These are phyloP conservation scores for Ramphastos sulfuratus DNA, from an alignment of 2,113 vertebrate genomes.

Conservation along the genomic window DNA sequence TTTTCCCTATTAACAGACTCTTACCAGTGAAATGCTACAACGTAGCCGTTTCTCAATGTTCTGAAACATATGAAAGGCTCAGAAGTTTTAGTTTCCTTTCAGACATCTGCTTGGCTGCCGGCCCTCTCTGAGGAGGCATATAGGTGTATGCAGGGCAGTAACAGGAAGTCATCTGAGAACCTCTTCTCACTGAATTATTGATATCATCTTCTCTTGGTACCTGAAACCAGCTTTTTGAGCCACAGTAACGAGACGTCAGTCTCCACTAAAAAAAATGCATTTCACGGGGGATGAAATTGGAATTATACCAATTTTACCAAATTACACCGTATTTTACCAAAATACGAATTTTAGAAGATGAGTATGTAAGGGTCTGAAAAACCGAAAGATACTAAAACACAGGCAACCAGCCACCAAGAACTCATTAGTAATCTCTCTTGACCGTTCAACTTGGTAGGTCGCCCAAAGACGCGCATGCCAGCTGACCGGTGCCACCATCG, in stretches of 20 bases:
- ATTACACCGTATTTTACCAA: background rate
- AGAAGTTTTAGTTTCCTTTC: background rate
- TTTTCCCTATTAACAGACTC: background rate
- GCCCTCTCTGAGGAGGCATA: background rate
- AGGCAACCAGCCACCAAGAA: background rate
- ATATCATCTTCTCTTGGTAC: background rate
- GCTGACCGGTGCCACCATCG: accelerated
- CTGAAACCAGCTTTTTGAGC: background rate
- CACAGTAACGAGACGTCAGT: background rate
- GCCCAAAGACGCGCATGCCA: background rate
- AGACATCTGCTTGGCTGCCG: background rate
- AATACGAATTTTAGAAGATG: background rate
- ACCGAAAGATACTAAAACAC: background rate
- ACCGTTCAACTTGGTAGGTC: accelerated
- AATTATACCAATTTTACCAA: no score
- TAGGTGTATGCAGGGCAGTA: background rate
- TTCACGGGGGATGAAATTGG: background rate
- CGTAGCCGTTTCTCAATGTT: background rate
- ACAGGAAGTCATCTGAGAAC: background rate
- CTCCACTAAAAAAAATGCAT: background rate
- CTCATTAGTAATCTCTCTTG: background rate
- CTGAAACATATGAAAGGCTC: background rate
- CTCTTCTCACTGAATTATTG: background rate
- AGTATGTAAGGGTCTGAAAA: background rate
- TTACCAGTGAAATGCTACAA: background rate